Evolutionary conservation across 2,888 invertebrate species (phyloP).

Genomic region (Hydropsyche betteni): DNA sequence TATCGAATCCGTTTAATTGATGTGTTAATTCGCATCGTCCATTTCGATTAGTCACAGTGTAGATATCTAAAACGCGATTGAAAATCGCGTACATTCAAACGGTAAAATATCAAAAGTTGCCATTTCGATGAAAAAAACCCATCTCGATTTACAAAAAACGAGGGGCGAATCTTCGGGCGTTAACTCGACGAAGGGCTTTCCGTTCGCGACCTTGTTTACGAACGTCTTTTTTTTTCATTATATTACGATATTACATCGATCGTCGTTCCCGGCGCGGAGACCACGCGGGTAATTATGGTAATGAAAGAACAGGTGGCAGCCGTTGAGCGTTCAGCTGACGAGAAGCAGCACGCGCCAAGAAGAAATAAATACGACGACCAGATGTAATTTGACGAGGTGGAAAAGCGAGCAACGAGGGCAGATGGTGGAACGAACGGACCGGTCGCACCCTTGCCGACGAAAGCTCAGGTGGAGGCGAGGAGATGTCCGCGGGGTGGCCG

Average conservation of each 20-base stretch:
- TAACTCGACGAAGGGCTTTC: slow-evolving; percentile 4
- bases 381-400: slow-evolving; percentile 32
- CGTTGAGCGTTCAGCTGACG: slow-evolving; percentile 18
- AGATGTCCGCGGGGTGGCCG: not conserved
- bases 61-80: too few species aligned
- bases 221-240: not conserved
- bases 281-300: slow-evolving; percentile 26
- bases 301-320: slow-evolving; percentile 31
- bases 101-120: too few species aligned
- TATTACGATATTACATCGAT: too few species aligned
- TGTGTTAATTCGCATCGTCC: too few species aligned
- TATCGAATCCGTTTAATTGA: not conserved
- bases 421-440: slow-evolving; percentile 25
- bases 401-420: slow-evolving; percentile 8
- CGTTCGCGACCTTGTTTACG: slow-evolving; percentile 18
- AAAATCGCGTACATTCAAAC: too few species aligned
- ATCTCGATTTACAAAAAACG: not conserved
- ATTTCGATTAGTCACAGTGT: too few species aligned
- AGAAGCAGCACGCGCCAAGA: slow-evolving; percentile 25
- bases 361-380: slow-evolving; percentile 12
- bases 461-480: slow-evolving; percentile 5
- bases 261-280: not conserved
- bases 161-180: not conserved
- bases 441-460: slow-evolving; percentile 22
- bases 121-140: too few species aligned